Evolutionary conservation across 2,113 vertebrate species (phyloP), one percentile per base, ranked within the genome.

Genomic region (Stictonetta naevosa): DNA sequence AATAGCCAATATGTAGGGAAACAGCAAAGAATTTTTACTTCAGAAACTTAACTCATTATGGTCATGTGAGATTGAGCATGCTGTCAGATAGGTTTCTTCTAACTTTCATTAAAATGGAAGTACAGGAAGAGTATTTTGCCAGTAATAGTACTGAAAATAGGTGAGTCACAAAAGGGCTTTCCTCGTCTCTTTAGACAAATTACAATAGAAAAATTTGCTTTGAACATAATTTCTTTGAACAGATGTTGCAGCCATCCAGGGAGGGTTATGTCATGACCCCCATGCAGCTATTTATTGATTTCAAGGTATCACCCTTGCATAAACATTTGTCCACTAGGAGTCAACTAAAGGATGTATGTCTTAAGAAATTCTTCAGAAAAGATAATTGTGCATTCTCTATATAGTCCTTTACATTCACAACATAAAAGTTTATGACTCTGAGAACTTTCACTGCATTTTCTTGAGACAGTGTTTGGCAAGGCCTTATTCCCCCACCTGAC

Each of bases 231-330:
- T 58, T 67, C 14, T 21, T 58, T 31, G 8, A 0, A 4, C 8
- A 83, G 22, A 60, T 16, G 4, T 36, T 62, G 12, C n/a, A 77
- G 36, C 9, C 18, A 13, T 34, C 31, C 0, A 0, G 52, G 52
- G 72, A 66, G n/a, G 3, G 4, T 48, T 9, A 15, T n/a, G 10
- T 48, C 50, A 48, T 75, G 6, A 83, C 72, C 13, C 4, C 28
- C 63, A 1, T 33, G 11, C 5, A 86, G 42, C 4, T 11, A 28
- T 20, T n/a, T 67, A 3, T 31, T 72, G 17, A 50, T 13, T 67
- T 89, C 36, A 44, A n/a, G 7, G 6, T 3, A 22, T 53, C 46
- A 75, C 3, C 6, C 42, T 0, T 38, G 22, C 21, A n/a, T 33
- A 59, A 67, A 2, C 10, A 7, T n/a, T 38, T 59, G 55, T 56